Evolutionary conservation across 2,113 vertebrate species (phyloP).

Genomic region (Eublepharis macularius): DNA sequence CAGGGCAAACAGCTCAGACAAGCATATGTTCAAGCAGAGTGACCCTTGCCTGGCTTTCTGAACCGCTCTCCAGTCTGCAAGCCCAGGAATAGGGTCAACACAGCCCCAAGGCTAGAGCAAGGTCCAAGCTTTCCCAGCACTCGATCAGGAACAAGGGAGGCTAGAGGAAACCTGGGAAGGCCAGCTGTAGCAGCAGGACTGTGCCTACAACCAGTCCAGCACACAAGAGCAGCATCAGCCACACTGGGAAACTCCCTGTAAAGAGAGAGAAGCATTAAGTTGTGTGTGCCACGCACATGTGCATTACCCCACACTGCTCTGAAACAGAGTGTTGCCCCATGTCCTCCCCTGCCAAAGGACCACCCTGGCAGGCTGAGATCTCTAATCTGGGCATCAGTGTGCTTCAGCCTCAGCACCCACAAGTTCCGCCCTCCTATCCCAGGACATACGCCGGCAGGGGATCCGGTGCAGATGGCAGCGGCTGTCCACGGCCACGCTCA

Average conservation of each 20-base stretch:
- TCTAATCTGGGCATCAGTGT: not conserved
- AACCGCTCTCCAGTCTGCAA: not conserved
- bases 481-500: slow-evolving; percentile 95
- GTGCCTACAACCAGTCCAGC: slow-evolving; percentile 79
- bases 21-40: not conserved
- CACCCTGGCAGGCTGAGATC: no score
- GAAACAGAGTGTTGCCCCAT: no score
- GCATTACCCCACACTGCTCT: no score
- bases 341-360: no score
- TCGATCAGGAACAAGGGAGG: rapidly evolving
- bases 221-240: slow-evolving; percentile 88
- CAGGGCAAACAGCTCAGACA: not conserved
- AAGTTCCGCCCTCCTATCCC: not conserved
- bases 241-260: slow-evolving; percentile 85
- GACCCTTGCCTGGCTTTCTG: no score
- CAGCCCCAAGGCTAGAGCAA: not conserved
- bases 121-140: not conserved
- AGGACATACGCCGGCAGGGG: slow-evolving; percentile 82
- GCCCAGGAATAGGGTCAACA: not conserved
- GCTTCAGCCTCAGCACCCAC: rapidly evolving
- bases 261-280: not conserved
- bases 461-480: slow-evolving; percentile 90
- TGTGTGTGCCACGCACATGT: no score
- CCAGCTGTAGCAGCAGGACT: slow-evolving; percentile 84
- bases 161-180: slow-evolving; percentile 87